Conservation (phyloP, 1,140 invertebrate genomes). For the Micrasema longulum region DNA sequence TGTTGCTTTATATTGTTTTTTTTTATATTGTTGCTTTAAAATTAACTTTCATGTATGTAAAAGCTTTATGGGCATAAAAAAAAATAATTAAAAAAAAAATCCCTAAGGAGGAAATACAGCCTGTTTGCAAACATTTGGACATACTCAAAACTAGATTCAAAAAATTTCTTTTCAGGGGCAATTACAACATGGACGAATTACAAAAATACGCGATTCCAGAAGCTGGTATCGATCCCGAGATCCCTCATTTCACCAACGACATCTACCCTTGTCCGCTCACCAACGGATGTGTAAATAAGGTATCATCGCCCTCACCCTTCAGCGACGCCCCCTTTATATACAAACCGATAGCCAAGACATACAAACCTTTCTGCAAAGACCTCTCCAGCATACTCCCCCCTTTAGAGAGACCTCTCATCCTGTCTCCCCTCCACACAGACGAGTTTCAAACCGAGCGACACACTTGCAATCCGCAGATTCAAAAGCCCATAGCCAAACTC, state of each 20-base stretch:
- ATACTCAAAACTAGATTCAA: too few species aligned
- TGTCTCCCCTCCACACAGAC: constrained; percentile 59
- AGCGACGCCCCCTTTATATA: constrained; percentile 5
- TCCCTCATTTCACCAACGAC: constrained; percentile 20
- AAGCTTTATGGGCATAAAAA: too few species aligned
- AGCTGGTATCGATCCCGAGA: constrained; percentile 11
- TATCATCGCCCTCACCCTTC: constrained; percentile 19
- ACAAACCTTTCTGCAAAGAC: constrained; percentile 61
- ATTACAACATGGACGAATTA: constrained; percentile 9
- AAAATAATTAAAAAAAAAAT: too few species aligned
- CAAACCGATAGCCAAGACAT: constrained; percentile 54
- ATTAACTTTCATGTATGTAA: too few species aligned
- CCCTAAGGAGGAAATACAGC: too few species aligned
- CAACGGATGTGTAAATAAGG: constrained; percentile 39
- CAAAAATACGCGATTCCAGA: constrained; percentile 29
- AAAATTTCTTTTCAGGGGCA: constrained; percentile 10
- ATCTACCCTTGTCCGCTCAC: constrained; percentile 29
- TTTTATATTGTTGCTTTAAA: too few species aligned
- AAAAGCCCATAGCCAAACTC: constrained; percentile 1
- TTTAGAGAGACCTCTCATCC: constrained; percentile 59
- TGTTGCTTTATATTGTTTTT: too few species aligned
- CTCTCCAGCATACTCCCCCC: constrained; percentile 56
- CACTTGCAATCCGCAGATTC: background rate
- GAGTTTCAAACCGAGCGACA: constrained; percentile 50
- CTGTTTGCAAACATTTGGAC: too few species aligned